Evolutionary conservation across 1,140 invertebrate genomes (phyloP), one percentile per base, ranked within the genome.

Genomic region (Antheraea pernyi): DNA sequence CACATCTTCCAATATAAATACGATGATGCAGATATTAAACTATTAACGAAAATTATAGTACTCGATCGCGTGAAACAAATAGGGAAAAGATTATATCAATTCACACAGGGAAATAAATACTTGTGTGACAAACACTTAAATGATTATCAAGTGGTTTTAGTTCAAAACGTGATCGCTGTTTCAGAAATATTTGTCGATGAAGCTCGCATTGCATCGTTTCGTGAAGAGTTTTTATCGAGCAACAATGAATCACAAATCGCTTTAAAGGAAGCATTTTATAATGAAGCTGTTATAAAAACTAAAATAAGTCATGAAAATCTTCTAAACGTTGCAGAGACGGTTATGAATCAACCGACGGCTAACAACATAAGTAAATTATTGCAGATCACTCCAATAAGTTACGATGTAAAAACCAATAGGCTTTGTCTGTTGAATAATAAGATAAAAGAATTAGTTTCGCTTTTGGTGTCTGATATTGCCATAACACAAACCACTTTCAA

Each of bases 71-170:
- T 72, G 7, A n/a, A 19, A 39, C 22, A 53, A 3, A 18, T 72
- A 11, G 67, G 62, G 19, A 19, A 37, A 62, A 19, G 7, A 19
- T 7, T 72, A 1, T 42, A 22, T 13, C 60, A 66, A 30, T 65
- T 46, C 39, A 53, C 66, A 18, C 2, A 19, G n/a, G 59, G 39
- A n/a, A 67, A 72, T 19, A 68, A 61, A 48, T 19, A 3, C 7
- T 19, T 66, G 58, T 19, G 19, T 2, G 63, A 72, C 11, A 67
- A 65, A 9, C 8, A 22, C 13, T 36, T 72, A 9, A 11, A 19
- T 3, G n/a, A n/a, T 0, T 72, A 69, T 42, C 71, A 72, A 11
- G 71, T 72, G 0, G 63, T 72, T 36, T 37, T 72, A 36, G 53
- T 58, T 3, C 37, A 53, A 22, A 65, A 60, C 7, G 63, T 66